Evolutionary conservation across 2,888 invertebrate species (phyloP).

Genomic region (Clitarchus hookeri): DNA sequence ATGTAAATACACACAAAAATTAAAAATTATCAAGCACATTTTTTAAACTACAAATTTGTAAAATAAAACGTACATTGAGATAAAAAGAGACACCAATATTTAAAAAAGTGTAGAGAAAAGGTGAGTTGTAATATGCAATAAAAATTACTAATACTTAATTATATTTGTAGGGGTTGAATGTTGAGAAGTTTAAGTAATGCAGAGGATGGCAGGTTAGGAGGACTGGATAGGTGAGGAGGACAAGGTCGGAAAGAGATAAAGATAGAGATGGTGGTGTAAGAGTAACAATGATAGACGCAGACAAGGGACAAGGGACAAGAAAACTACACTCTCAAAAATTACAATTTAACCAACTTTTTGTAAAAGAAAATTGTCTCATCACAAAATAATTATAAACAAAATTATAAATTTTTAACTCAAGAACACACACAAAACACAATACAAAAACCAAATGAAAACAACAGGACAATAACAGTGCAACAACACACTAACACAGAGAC

Average conservation of each 20-base stretch:
- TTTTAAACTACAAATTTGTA: conserved; percentile 24
- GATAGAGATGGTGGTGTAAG: conserved; percentile 45
- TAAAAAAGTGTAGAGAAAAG: conserved; percentile 36
- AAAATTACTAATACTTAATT: conserved; percentile 32
- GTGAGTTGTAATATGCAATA: conserved; percentile 39
- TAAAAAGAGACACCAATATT: conserved; percentile 37
- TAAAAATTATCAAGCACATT: conserved; percentile 6
- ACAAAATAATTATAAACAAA: conserved; percentile 15
- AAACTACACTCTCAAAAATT: conserved; percentile 36
- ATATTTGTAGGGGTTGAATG: conserved; percentile 21
- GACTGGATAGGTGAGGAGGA: conserved; percentile 21
- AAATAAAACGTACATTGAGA: conserved; percentile 29
- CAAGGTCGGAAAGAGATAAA: conserved; percentile 24
- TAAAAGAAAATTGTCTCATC: not conserved
- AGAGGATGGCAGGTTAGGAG: conserved; percentile 11
- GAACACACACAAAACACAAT: conserved; percentile 42
- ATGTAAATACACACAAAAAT: conserved; percentile 23
- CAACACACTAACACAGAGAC: conserved; percentile 41
- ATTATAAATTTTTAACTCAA: conserved; percentile 32
- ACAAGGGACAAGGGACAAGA: conserved; percentile 69
- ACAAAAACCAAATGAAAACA: conserved; percentile 29
- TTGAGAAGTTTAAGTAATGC: not conserved
- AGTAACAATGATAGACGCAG: conserved; percentile 80
- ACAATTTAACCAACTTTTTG: conserved; percentile 28
- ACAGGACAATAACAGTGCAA: conserved; percentile 42